Conservation (phyloP, 2,797 vertebrate genomes). For the Eptatretus atami region DNA sequence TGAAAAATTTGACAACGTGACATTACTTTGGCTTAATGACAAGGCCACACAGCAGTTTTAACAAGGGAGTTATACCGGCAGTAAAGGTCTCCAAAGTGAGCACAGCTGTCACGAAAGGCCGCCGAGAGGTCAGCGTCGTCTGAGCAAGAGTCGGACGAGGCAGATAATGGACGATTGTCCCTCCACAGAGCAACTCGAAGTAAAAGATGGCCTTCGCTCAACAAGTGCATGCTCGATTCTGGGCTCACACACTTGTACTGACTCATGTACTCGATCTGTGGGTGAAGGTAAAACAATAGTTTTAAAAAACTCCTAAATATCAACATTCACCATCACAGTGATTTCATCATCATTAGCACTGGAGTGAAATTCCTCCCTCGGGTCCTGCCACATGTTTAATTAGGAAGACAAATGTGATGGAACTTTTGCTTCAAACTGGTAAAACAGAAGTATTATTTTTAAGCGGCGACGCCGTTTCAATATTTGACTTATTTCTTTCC, state of each 20-base stretch:
- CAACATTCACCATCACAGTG: too few species aligned
- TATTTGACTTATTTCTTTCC: too few species aligned
- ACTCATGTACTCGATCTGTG: neutral
- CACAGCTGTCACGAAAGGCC: slow-evolving; percentile 1
- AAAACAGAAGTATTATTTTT: too few species aligned
- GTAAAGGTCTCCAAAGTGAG: neutral
- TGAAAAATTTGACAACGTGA: neutral
- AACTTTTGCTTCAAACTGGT: too few species aligned
- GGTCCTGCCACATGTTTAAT: too few species aligned
- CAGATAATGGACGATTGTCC: neutral
- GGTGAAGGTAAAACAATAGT: too few species aligned
- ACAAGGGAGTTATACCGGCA: neutral
- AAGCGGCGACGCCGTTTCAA: too few species aligned
- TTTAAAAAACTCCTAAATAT: too few species aligned
- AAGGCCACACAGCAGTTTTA: neutral
- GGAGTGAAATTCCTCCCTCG: too few species aligned
- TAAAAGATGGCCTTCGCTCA: slow-evolving; percentile 1
- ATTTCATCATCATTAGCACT: too few species aligned
- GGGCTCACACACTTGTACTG: neutral
- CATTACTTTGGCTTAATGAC: too few species aligned
- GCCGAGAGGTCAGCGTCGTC: neutral
- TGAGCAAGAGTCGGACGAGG: neutral
- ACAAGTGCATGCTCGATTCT: neutral
- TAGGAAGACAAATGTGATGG: too few species aligned
- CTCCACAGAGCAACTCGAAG: neutral